These are phyloP conservation scores for Bagarius yarrelli DNA, from an alignment of 2,113 vertebrate genomes.

Conservation along the genomic window DNA sequence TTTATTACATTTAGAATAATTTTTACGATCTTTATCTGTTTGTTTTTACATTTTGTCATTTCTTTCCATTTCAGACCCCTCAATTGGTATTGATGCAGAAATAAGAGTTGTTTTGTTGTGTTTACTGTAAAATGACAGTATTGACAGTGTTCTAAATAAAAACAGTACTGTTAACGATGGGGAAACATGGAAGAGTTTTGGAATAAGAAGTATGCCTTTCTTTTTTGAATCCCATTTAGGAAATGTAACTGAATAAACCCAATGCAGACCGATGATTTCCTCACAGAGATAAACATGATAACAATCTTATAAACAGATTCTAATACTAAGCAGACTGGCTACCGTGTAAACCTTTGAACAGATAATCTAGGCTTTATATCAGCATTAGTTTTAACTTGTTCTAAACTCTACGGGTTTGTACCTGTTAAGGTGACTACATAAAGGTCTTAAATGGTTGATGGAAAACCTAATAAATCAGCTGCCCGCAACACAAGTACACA, in stretches of 20 bases:
- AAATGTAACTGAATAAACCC: neutral
- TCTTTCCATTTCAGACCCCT: too few species aligned
- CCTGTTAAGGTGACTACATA: neutral
- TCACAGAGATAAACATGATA: neutral
- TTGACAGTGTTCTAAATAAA: too few species aligned
- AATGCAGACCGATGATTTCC: neutral
- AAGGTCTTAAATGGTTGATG: neutral
- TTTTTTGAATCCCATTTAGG: neutral
- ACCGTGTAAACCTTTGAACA: neutral
- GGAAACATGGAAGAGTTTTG: neutral
- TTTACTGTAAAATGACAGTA: too few species aligned
- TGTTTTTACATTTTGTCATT: too few species aligned
- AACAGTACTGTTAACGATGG: neutral
- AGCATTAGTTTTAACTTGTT: neutral
- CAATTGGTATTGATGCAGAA: too few species aligned
- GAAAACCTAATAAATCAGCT: neutral
- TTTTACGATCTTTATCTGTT: too few species aligned
- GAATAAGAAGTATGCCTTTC: neutral
- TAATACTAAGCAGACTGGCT: neutral
- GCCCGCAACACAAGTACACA: neutral
- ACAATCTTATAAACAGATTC: too few species aligned
- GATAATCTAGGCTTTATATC: too few species aligned
- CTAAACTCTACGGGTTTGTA: neutral
- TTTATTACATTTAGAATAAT: too few species aligned
- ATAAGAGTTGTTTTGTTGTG: too few species aligned